phyloP scores from a whole-genome alignment of 2,113 vertebrate species.

The Corapipo altera region DNA sequence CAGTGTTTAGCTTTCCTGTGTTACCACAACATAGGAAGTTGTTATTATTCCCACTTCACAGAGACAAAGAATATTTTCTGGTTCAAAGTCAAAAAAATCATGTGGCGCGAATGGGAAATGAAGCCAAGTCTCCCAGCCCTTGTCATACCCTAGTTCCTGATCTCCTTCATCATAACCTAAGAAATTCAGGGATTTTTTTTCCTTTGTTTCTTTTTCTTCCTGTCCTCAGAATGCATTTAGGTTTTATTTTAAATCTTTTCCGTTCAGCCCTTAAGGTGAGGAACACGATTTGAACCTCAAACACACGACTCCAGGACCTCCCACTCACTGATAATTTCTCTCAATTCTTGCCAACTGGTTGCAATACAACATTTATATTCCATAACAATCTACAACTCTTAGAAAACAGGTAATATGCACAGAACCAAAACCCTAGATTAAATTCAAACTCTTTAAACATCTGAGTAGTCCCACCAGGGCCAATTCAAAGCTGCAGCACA shows the following conservation, averaged over 20 bases:
- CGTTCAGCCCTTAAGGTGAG: background rate
- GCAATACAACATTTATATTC: fast-evolving
- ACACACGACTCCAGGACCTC: background rate
- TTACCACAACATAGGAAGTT: background rate
- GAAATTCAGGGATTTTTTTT: background rate
- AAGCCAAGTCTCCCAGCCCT: background rate
- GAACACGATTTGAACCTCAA: background rate
- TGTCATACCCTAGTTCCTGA: background rate
- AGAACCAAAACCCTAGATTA: background rate
- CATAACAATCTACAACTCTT: background rate
- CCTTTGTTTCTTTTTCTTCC: constrained; percentile 50
- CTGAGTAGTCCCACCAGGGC: background rate
- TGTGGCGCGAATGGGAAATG: background rate
- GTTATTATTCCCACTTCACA: background rate
- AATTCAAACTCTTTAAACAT: background rate
- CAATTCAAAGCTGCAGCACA: background rate
- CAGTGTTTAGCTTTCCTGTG: background rate
- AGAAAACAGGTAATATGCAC: background rate
- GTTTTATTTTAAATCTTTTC: constrained; percentile 21
- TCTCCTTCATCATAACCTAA: background rate
- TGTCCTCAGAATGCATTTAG: constrained; percentile 9
- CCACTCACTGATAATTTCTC: background rate
- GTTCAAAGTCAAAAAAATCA: background rate
- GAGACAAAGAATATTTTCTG: background rate
- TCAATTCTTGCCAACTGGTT: background rate